Evolutionary conservation across 2,888 invertebrate species (phyloP), one percentile per base, ranked within the genome.

Genomic region (Morpho deidamia): DNA sequence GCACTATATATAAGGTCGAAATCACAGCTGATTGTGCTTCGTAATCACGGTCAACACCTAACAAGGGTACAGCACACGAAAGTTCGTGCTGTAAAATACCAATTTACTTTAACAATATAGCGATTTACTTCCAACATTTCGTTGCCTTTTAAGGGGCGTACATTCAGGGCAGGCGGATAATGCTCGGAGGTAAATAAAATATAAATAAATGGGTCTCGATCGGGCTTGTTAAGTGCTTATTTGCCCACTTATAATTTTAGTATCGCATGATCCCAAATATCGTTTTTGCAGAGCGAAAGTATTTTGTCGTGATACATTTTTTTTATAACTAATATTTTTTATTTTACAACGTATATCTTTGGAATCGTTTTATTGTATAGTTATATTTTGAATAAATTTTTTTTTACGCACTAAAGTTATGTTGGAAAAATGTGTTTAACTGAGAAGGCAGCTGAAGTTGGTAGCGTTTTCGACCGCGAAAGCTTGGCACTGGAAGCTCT

Each of bases 51-150:
- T 61, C 58, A 65, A 59, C 63, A 59, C 71, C 76, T 66, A 78
- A 74, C 76, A 80, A 73, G 79, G 81, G 63, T 72, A 76, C 64
- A 74, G 70, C 74, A 76, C 76, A 78, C 78, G 78, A 78, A 75
- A 78, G 68, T 75, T 76, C 78, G 76, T 78, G 81, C 83, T 76
- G 83, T 85, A 81, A 81, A 83, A 86, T 81, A 84, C 76, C 85
- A 82, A 85, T 86, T 85, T 84, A 80, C 74, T 81, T 81, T 81
- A 84, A 85, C 85, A 86, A 83, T 85, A 85, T 81, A 68, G 78
- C 81, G 77, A 75, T 84, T 85, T 84, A 83, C 76, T 78, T 74
- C 69, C 66, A 79, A 75, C 75, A 76, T 77, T 83, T 77, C 69
- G 71, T 69, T 71, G 70, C 87, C 86, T 75, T 86, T 74, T 83